Percentiles rank a stretch among this genome's conserved stretches.
phyloP scores from a whole-genome alignment of 2,797 vertebrate species.

The Acanthornis magna region DNA sequence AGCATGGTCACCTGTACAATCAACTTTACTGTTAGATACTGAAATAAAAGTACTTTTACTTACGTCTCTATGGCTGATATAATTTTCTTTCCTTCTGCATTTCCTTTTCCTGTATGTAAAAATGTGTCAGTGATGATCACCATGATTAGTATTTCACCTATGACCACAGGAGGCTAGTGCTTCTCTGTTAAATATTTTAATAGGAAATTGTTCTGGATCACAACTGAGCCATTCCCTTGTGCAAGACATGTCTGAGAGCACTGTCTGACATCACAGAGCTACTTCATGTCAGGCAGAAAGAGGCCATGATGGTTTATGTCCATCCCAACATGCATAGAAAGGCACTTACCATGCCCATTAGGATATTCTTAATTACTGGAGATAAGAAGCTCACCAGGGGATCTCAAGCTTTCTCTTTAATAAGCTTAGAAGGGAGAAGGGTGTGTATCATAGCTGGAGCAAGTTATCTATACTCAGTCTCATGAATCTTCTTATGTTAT shows the following conservation, averaged over 20 bases:
- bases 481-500: conserved; percentile 45
- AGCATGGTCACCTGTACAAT: background rate
- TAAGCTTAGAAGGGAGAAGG: conserved; percentile 24
- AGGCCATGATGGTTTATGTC: conserved; percentile 24
- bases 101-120: background rate
- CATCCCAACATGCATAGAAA: conserved; percentile 18
- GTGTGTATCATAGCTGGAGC: conserved; percentile 6
- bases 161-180: background rate
- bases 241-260: conserved; percentile 14
- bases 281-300: conserved; percentile 1
- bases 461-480: conserved; percentile 26
- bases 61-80: background rate
- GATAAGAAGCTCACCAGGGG: conserved; percentile 33
- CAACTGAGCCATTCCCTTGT: background rate
- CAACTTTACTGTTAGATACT: background rate
- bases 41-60: background rate
- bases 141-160: background rate
- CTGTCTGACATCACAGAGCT: conserved; percentile 11
- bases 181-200: conserved; percentile 52
- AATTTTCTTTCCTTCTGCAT: background rate
- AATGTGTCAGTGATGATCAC: background rate
- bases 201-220: conserved; percentile 36
- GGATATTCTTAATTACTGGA: conserved; percentile 48
- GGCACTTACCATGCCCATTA: conserved; percentile 35
- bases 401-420: background rate